Base-by-base conservation (phyloP, 2,113 vertebrate species). In the Setophaga coronata region DNA sequence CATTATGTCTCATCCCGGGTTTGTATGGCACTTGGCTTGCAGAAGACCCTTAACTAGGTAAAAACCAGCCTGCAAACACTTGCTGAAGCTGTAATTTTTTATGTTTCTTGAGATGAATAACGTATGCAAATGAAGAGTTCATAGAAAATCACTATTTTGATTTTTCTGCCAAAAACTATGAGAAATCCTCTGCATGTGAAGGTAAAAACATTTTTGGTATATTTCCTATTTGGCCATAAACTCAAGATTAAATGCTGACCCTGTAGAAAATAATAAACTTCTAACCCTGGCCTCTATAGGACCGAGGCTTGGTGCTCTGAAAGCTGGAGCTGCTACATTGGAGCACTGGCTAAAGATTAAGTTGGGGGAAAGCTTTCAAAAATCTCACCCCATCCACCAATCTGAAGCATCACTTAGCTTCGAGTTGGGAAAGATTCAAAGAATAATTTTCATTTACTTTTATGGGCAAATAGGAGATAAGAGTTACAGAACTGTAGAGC, bases 81-180 rank as follows among this genome's bases (percentile, higher is more conserved):
- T 47, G 14, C 5, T 62, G 51, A 64, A 87, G 20, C 29, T 25
- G 10, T 66, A 17, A 2, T 56, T 45, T 61, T 61, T 66, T 19
- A 45, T 0, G 0, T 79, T 76, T 64, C 21, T 84, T 65, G 7
- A 36, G 62, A 57, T 5, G 1, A 81, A 43, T 42, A 69, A n/a
- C 2, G 5, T 42, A 36, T 10, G 1, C 1, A 38, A 38, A 38
- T 38, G 36, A 38, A 38, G 9, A 47, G 42, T 61, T 19, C 2
- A 21, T 2, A 58, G 23, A 43, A 89, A 53, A 84, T 7, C 4
- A 42, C 7, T 24, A 3, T 17, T 38, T 58, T 57, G 4, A 0
- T 67, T 66, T 84, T 85, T 56, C 31, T 56, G 36, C 8, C 6
- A 82, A 69, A 89, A 84, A 50, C 1, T 12, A 83, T 91, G 26